Evolutionary conservation across 1,140 invertebrate genomes (phyloP).

Genomic region (Magallana angulata): DNA sequence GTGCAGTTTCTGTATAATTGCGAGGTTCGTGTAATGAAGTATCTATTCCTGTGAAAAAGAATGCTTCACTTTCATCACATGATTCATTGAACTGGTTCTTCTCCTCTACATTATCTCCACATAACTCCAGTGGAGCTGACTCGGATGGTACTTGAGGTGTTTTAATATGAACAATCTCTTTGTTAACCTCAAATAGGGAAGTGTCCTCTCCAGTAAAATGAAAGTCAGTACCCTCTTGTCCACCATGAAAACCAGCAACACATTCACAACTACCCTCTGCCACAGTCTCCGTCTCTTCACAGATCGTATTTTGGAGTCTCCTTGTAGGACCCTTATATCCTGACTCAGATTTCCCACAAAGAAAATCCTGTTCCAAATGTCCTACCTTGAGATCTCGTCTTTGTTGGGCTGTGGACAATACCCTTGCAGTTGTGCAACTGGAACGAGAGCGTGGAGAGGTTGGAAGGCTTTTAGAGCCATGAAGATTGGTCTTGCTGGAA

Average conservation of each 20-base stretch:
- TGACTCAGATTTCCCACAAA: neutral
- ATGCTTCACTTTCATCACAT: neutral
- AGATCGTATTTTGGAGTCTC: neutral
- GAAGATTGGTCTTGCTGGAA: slow-evolving; percentile 8
- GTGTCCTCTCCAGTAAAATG: slow-evolving; percentile 27
- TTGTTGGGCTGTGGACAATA: neutral
- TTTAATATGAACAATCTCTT: neutral
- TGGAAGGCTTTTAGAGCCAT: slow-evolving; percentile 2
- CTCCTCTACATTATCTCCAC: neutral
- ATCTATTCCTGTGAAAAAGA: slow-evolving; percentile 6
- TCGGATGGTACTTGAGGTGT: neutral
- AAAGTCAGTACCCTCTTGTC: neutral
- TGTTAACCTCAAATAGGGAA: slow-evolving; percentile 4
- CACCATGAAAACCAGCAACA: neutral
- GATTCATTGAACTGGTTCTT: neutral
- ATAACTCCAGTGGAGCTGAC: neutral
- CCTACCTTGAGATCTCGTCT: too few species aligned
- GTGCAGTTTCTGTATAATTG: neutral
- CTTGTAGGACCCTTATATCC: neutral
- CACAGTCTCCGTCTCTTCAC: neutral
- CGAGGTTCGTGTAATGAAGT: neutral
- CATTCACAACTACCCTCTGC: neutral
- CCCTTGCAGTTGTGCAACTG: neutral
- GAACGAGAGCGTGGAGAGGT: neutral
- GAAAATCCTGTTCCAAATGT: too few species aligned